Conservation (phyloP, 2,888 invertebrate genomes). For the Megastigmus dorsalis region DNA sequence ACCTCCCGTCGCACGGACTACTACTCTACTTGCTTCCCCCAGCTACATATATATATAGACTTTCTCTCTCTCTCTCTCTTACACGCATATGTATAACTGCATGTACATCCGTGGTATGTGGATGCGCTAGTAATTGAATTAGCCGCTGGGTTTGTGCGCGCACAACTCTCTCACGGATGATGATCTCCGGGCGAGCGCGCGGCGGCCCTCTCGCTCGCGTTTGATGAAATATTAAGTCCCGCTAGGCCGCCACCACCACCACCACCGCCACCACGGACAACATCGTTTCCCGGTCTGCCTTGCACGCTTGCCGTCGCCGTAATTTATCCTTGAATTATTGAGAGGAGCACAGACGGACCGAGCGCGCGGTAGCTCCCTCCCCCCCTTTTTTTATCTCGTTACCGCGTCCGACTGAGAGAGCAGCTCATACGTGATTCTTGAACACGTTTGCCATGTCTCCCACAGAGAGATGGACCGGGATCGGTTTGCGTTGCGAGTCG, state of each 20-base stretch:
- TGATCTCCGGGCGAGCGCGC: slow-evolving; percentile 54
- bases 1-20: too few relatives aligned
- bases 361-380: neutral
- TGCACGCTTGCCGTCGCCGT: neutral
- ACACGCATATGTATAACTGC: too few relatives aligned
- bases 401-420: too few relatives aligned
- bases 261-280: slow-evolving; percentile 23
- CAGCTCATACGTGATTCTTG: neutral
- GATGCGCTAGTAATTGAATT: slow-evolving; percentile 60
- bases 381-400: neutral
- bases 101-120: too few relatives aligned
- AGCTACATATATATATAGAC: too few relatives aligned
- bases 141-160: slow-evolving; percentile 53
- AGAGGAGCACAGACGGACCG: neutral
- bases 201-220: too few relatives aligned
- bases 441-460: neutral
- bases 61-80: too few relatives aligned
- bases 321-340: slow-evolving; percentile 35
- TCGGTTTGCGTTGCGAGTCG: too few relatives aligned
- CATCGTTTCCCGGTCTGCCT: neutral
- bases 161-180: slow-evolving; percentile 59
- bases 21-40: too few relatives aligned
- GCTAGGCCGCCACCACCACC: too few relatives aligned
- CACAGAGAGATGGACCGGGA: too few relatives aligned
- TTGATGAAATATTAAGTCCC: slow-evolving; percentile 56